Evolutionary conservation across 2,888 invertebrate species (phyloP), one percentile per base, ranked within the genome.

Genomic region (Uloborus plumipes): DNA sequence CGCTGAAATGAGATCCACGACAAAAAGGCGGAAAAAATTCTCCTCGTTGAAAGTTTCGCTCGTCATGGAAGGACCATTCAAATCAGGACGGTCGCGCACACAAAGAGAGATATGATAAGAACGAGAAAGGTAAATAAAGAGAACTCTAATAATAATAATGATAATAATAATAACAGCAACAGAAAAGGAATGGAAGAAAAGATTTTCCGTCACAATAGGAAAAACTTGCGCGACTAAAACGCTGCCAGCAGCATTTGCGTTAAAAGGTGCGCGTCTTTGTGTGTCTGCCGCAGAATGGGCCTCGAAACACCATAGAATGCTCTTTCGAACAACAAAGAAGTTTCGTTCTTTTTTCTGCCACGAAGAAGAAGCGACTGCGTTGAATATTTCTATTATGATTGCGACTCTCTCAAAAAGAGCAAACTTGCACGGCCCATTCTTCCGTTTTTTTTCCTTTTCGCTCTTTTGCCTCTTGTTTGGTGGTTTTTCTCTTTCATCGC

Each of bases 301-400:
- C 39, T 80, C 74, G 74, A 80, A 80, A 70, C 50, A 69, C 80
- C 80, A 80, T 64, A 80, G 80, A 80, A 74, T 74, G 70, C 70
- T 69, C 80, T 80, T 62, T 64, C 50, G 65, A 39, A 62, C 62
- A 64, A 74, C 69, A 80, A 80, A 74, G 70, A 50, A 22, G 69
- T n/a, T 74, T 50, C 64, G 13, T 64, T 70, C 51, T 64, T 74
- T 61, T 39, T 39, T 67, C 20, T 64, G 59, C 61, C 51, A 51
- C 62, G 73, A 53, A 61, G 39, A 39, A 73, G 64, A 69, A 62
- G 64, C 55, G 62, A 69, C 62, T 74, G 74, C 67, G 64, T 58
- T 80, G 80, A 80, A 80, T 80, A 80, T 80, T 80, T 80, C 80
- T 74, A 80, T 80, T 80, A 80, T 80, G 80, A 80, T 70, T 74